Evolutionary conservation across 2,797 vertebrate genomes (phyloP).

Genomic region (Champsocephalus gunnari): DNA sequence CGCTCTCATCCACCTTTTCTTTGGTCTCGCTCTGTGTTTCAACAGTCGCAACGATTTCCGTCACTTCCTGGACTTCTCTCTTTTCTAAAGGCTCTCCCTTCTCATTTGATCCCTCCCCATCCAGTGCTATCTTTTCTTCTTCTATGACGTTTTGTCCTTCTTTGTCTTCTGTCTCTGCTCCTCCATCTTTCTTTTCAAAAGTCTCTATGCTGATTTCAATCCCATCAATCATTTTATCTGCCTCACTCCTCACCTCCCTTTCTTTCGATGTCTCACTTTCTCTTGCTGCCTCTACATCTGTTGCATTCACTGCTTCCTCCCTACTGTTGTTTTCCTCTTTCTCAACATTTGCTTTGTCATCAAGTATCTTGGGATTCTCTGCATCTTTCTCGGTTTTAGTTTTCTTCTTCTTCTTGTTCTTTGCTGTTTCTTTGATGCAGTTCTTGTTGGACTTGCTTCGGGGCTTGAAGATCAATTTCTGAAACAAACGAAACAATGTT

Average conservation of each 20-base stretch:
- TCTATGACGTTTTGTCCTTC: slow-evolving; percentile 32
- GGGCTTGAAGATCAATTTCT: slow-evolving; percentile 88
- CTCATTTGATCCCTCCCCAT: slow-evolving; percentile 33
- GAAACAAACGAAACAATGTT: slow-evolving; percentile 57
- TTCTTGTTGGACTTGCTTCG: slow-evolving; percentile 86
- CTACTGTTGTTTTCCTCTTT: slow-evolving; percentile 46
- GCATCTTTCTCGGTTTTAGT: slow-evolving; percentile 68
- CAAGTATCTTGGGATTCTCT: slow-evolving; percentile 71
- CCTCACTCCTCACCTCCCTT: slow-evolving; percentile 37
- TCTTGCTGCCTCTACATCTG: slow-evolving; percentile 28
- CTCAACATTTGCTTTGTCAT: slow-evolving; percentile 60
- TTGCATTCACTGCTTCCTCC: slow-evolving; percentile 24
- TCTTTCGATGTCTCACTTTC: slow-evolving; percentile 41
- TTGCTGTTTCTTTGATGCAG: slow-evolving; percentile 79
- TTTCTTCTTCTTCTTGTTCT: slow-evolving; percentile 83
- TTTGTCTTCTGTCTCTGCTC: slow-evolving; percentile 36
- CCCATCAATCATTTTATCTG: slow-evolving; percentile 47
- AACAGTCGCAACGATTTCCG: slow-evolving; percentile 36
- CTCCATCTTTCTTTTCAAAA: slow-evolving; percentile 47
- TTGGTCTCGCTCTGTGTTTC: slow-evolving; percentile 60
- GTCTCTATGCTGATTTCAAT: slow-evolving; percentile 48
- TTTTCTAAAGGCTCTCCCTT: slow-evolving; percentile 42
- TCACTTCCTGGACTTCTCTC: slow-evolving; percentile 37
- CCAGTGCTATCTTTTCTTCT: slow-evolving; percentile 28
- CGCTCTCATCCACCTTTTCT: slow-evolving; percentile 39